Evolutionary conservation across 2,113 vertebrate species (phyloP).

Genomic region (Halcyon malimbica): DNA sequence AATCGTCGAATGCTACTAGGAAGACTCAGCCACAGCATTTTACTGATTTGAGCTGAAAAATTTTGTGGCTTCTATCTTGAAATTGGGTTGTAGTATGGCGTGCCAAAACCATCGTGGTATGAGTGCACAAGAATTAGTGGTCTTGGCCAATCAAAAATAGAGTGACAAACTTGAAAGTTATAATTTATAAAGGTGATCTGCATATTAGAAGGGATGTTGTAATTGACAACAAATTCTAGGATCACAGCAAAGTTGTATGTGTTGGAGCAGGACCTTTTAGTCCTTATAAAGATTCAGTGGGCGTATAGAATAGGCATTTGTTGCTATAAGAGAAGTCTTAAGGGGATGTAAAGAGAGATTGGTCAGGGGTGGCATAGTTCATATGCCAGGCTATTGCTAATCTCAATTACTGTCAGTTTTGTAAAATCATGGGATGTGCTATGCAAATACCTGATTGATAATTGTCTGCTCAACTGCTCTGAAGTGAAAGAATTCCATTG

Average conservation of each 20-base stretch:
- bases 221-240: not conserved
- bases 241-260: not conserved
- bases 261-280: not conserved
- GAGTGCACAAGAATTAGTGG: not conserved
- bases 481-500: not conserved
- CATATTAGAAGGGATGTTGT: not conserved
- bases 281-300: not conserved
- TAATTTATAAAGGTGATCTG: not conserved
- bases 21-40: not conserved
- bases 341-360: not conserved
- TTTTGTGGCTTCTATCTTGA: not conserved
- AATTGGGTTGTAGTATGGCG: not conserved
- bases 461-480: not conserved
- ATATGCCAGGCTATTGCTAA: not conserved
- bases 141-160: not conserved
- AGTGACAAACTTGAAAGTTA: not conserved
- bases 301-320: not conserved
- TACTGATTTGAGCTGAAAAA: not conserved
- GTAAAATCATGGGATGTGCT: not conserved
- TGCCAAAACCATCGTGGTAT: not conserved
- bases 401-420: not conserved
- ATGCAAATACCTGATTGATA: not conserved
- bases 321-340: not conserved
- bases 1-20: not conserved
- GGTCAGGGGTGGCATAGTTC: not conserved